These are phyloP conservation scores for Sipha flava DNA, from an alignment of 1,140 invertebrate species.

Conservation along the genomic window DNA sequence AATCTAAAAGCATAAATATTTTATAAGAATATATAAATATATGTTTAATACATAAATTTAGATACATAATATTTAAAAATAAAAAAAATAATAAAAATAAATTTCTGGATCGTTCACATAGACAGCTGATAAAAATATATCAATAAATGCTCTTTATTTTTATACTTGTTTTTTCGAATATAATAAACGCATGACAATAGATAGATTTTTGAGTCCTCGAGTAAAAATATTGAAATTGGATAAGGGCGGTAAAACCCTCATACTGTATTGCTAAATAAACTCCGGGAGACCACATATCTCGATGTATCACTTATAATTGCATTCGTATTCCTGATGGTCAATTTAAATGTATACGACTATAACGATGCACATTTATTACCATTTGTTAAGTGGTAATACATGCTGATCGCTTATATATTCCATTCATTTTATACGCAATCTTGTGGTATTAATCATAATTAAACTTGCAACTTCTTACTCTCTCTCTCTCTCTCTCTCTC, in stretches of 20 bases:
- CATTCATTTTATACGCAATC: not conserved
- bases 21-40: no score
- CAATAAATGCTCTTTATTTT: no score
- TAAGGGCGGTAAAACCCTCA: not conserved
- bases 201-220: no score
- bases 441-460: not conserved
- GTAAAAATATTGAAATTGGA: not conserved
- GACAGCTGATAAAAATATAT: no score
- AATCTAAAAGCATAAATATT: no score
- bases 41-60: no score
- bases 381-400: conserved; percentile 18
- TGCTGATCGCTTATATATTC: not conserved
- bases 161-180: no score
- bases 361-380: conserved; percentile 2
- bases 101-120: no score
- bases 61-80: no score
- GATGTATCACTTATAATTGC: not conserved
- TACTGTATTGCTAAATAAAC: not conserved
- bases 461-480: not conserved
- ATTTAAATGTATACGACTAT: not conserved
- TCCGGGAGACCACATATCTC: not conserved
- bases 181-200: no score
- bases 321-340: not conserved
- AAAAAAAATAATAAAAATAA: no score
- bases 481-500: not conserved